Evolutionary conservation across 2,113 vertebrate species (phyloP).

Genomic region (Eclectus roratus): DNA sequence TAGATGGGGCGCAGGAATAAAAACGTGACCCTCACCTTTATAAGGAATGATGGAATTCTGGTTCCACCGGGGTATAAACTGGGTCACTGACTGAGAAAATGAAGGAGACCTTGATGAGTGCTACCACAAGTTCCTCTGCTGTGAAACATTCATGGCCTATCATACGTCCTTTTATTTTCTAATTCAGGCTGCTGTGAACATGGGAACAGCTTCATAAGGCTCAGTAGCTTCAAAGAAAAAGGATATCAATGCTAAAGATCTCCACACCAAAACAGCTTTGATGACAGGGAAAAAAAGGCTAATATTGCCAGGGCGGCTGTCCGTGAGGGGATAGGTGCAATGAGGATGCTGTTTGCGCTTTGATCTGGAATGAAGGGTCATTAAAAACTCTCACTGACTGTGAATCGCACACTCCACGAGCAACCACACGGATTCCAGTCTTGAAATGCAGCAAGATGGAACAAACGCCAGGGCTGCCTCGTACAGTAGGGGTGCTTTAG

Average conservation of each 20-base stretch:
- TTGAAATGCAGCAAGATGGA: background rate
- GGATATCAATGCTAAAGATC: background rate
- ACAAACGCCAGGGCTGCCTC: background rate
- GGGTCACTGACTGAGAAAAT: background rate
- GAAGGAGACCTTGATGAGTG: background rate
- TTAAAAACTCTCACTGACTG: background rate
- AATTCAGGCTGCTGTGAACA: background rate
- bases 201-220: background rate
- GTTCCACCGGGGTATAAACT: background rate
- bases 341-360: background rate
- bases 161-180: background rate
- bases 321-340: background rate
- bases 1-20: background rate
- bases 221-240: background rate
- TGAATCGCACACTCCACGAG: background rate
- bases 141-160: background rate
- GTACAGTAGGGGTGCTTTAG: background rate
- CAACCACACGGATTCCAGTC: background rate
- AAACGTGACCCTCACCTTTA: background rate
- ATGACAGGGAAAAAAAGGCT: background rate
- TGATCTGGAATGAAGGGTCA: background rate
- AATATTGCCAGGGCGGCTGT: background rate
- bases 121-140: background rate
- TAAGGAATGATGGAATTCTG: background rate
- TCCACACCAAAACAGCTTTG: background rate